Conservation (phyloP, 2,888 invertebrate genomes). For the Prosapia bicincta region DNA sequence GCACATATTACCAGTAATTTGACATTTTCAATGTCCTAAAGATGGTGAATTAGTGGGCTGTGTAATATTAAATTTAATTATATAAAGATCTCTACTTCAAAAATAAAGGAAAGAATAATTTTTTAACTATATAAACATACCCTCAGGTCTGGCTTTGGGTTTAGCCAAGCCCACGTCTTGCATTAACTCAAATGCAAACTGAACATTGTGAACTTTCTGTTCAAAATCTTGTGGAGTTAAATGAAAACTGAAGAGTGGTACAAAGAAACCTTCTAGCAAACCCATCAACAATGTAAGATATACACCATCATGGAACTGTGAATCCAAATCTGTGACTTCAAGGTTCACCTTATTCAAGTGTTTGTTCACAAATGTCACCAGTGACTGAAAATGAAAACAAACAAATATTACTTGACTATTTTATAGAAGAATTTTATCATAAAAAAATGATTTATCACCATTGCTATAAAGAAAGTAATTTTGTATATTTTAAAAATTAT, state of each 20-base stretch:
- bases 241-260: constrained; percentile 91
- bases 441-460: too few species aligned
- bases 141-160: constrained; percentile 95
- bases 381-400: constrained; percentile 57
- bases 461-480: too few species aligned
- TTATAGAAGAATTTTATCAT: too few species aligned
- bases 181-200: constrained; percentile 97
- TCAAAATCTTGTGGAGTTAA: constrained; percentile 88
- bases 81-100: too few species aligned
- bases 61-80: too few species aligned
- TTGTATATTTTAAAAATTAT: too few species aligned
- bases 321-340: constrained; percentile 89
- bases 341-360: constrained; percentile 95
- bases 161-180: constrained; percentile 91
- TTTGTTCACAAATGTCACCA: constrained; percentile 98
- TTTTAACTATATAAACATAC: constrained; percentile 58
- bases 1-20: too few species aligned
- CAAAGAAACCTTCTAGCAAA: constrained; percentile 94
- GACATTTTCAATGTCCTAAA: too few species aligned
- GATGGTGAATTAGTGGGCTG: too few species aligned
- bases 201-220: constrained; percentile 94
- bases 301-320: constrained; percentile 97
- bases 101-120: too few species aligned
- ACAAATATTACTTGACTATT: too few species aligned
- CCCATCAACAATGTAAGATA: constrained; percentile 94